Evolutionary conservation across 2,113 vertebrate genomes (phyloP).

Genomic region (Acrocephalus kingi): DNA sequence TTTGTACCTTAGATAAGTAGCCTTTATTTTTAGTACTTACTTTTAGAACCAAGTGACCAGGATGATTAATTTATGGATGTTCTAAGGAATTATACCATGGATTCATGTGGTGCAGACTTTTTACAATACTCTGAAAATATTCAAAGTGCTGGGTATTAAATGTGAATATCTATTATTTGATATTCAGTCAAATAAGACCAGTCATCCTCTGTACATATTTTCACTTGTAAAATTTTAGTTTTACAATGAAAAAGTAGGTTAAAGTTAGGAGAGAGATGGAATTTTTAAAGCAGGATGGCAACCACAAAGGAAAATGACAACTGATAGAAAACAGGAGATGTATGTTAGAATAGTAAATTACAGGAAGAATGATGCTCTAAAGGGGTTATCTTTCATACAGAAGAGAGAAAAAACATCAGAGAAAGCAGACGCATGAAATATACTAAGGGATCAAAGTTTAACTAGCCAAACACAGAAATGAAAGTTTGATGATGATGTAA

Average conservation of each 20-base stretch:
- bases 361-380: not conserved
- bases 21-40: not conserved
- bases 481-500: not conserved
- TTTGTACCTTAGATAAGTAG: not conserved
- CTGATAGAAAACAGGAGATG: not conserved
- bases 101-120: not conserved
- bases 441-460: not conserved
- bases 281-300: not conserved
- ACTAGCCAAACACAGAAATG: not conserved
- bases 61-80: not conserved
- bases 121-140: not conserved
- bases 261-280: not conserved
- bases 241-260: not conserved
- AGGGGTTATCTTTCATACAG: not conserved
- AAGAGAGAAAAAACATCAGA: not conserved
- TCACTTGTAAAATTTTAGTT: not conserved
- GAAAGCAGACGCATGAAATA: not conserved
- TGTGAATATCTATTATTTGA: not conserved
- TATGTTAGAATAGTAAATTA: not conserved
- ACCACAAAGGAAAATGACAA: not conserved
- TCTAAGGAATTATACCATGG: not conserved
- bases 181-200: not conserved
- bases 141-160: not conserved
- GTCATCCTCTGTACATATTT: not conserved
- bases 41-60: not conserved